Evolutionary conservation across 2,888 invertebrate species (phyloP).

Genomic region (Acanthosepion lycidas): DNA sequence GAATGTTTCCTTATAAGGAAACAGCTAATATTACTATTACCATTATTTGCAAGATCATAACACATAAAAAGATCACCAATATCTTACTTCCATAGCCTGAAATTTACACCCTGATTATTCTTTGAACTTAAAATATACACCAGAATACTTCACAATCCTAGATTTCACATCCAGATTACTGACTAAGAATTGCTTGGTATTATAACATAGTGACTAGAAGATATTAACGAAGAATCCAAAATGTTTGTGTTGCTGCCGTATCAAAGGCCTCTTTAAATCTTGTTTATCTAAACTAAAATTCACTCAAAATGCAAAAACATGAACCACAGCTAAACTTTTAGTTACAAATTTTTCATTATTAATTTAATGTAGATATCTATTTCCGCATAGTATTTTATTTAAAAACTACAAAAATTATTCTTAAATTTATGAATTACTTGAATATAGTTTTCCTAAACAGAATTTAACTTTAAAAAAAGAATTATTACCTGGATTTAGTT

Average conservation of each 20-base stretch:
- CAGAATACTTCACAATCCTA: too few species aligned
- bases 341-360: too few species aligned
- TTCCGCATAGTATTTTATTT: too few species aligned
- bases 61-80: neutral
- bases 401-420: neutral
- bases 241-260: neutral
- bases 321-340: neutral
- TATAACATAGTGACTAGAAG: neutral
- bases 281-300: neutral
- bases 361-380: too few species aligned
- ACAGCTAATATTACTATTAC: too few species aligned
- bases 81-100: too few species aligned
- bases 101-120: too few species aligned
- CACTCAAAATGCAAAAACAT: neutral
- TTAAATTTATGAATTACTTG: neutral
- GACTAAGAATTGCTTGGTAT: too few species aligned
- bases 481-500: neutral
- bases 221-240: neutral
- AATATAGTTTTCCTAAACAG: neutral
- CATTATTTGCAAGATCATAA: neutral
- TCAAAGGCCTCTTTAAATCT: neutral
- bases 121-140: too few species aligned
- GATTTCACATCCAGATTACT: too few species aligned
- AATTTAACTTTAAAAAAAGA: neutral
- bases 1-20: too few species aligned